Percentiles rank a stretch among this genome's conserved stretches.
Conservation (phyloP, 1,140 invertebrate species). For the Euborellia annulipes region DNA sequence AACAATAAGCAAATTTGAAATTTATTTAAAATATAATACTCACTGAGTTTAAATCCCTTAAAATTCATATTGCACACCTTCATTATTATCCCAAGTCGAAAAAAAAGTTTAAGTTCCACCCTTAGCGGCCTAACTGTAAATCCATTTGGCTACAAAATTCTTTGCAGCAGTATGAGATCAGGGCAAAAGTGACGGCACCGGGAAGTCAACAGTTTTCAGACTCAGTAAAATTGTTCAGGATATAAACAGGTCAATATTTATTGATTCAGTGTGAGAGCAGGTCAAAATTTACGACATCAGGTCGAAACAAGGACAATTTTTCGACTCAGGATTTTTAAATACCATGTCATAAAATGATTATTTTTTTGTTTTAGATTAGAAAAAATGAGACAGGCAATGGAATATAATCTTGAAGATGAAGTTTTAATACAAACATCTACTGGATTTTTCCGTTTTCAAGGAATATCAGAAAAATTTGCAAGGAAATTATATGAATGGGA, state of each 20-base stretch:
- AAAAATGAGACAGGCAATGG: conserved; percentile 40
- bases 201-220: background rate
- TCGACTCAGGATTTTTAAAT: background rate
- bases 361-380: conserved; percentile 31
- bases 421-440: conserved; percentile 63
- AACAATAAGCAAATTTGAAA: too few relatives aligned
- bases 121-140: too few relatives aligned
- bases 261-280: too few relatives aligned
- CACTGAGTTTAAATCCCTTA: too few relatives aligned
- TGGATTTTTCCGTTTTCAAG: conserved; percentile 66
- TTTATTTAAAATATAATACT: too few relatives aligned
- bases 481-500: conserved; percentile 84
- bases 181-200: background rate
- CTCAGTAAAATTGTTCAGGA: background rate
- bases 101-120: too few relatives aligned
- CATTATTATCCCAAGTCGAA: too few relatives aligned
- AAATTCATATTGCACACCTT: too few relatives aligned
- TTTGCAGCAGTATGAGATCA: background rate
- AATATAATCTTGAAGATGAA: conserved; percentile 35
- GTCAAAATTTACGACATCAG: too few relatives aligned
- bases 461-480: conserved; percentile 73
- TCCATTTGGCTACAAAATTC: too few relatives aligned
- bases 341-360: background rate
- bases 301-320: background rate
- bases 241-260: too few relatives aligned